Evolutionary conservation across 2,888 invertebrate genomes (phyloP), one percentile per base, ranked within the genome.

Genomic region (Microctonus hyperodae): DNA sequence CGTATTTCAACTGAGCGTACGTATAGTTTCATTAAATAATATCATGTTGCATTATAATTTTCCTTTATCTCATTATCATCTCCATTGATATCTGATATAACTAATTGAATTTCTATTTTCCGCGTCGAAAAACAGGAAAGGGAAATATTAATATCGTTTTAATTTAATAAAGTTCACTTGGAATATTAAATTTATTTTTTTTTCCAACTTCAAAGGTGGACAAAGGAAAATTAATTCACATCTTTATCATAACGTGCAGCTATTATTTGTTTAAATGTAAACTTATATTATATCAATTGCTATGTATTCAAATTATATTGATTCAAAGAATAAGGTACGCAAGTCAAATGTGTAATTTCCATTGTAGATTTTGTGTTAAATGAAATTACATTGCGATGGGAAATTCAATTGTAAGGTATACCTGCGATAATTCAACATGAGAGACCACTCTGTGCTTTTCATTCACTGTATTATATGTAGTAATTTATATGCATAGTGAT

Each of bases 341-440:
- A 25, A 48, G 37, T 62, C 70, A 73, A 73, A 73, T 70, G 70
- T 70, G 69, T 71, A 70, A 73, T 72, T 66, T 71, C 71, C 71
- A 72, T 73, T 73, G 73, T 69, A 72, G 68, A 73, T 69, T 69
- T 66, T 31, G 23, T 51, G 37, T 48, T 68, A 60, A 73, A 71
- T 70, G 71, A 71, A 68, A 73, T 72, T 72, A 73, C 69, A 72
- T 63, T 69, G 64, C 56, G 67, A 69, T 71, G 69, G 70, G 69
- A 68, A 64, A 61, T 40, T 56, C 70, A 69, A 73, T 71, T 73
- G 71, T 70, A 71, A 73, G 70, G 70, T 71, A 70, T 44, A 7
- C 7, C 16, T 44, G 16, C 44, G 44, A 20, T 70, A 65, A 35
- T 58, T 51, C 33, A 25, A 35, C 16, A 48, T 55, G 28, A n/a